Evolutionary conservation across 2,113 vertebrate species (phyloP).

Genomic region (Pachycephala philippinensis): DNA sequence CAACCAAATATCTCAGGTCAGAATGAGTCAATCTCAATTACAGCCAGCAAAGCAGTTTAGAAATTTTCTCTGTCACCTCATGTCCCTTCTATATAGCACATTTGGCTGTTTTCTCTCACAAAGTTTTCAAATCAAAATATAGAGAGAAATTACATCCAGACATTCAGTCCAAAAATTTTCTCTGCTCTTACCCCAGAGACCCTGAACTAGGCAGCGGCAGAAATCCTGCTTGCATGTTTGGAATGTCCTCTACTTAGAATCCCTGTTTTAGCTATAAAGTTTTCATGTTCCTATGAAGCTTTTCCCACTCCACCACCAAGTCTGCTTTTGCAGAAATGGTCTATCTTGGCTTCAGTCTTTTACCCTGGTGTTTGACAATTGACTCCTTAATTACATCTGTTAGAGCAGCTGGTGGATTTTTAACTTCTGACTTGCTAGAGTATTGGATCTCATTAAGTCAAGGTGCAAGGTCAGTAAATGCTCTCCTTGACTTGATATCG

Average conservation of each 20-base stretch:
- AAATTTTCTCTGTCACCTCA: neutral
- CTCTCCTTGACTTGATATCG: neutral
- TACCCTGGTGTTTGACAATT: neutral
- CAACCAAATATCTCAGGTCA: neutral
- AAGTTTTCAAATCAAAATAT: neutral
- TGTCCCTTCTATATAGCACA: neutral
- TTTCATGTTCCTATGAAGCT: neutral
- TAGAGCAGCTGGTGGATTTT: neutral
- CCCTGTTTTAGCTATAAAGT: neutral
- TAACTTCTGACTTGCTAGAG: neutral
- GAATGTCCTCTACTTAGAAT: neutral
- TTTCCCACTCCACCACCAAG: neutral
- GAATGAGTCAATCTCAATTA: neutral
- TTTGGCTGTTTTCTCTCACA: neutral
- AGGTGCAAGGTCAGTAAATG: neutral
- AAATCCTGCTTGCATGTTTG: neutral
- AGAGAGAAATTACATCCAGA: neutral
- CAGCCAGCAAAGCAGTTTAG: neutral
- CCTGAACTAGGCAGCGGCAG: neutral
- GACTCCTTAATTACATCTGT: neutral
- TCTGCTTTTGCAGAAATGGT: neutral
- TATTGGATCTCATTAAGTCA: neutral
- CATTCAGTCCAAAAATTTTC: neutral
- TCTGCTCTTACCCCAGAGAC: neutral
- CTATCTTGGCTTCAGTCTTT: neutral